Evolutionary conservation across 2,113 vertebrate genomes (phyloP).

Genomic region (Tachuris rubrigastra): DNA sequence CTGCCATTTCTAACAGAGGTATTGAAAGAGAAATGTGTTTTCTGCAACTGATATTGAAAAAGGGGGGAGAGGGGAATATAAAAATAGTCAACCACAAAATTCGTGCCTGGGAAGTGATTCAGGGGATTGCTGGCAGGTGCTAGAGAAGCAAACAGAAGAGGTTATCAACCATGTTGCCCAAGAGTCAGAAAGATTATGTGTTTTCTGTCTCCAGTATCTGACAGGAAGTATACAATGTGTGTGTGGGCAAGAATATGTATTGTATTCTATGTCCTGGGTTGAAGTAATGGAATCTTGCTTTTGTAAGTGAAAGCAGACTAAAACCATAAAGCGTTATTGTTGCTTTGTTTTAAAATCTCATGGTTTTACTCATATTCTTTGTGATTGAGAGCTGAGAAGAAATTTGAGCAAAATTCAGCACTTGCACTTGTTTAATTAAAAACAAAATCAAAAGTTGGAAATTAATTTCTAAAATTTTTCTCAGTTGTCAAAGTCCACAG

Average conservation of each 20-base stretch:
- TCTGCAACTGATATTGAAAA: background rate
- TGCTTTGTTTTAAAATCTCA: background rate
- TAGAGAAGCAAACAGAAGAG: background rate
- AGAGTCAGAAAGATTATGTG: background rate
- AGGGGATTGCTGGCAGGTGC: background rate
- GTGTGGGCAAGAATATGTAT: background rate
- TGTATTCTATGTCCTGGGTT: background rate
- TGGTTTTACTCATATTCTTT: background rate
- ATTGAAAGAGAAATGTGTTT: background rate
- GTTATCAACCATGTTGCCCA: background rate
- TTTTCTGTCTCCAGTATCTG: background rate
- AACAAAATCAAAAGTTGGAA: background rate
- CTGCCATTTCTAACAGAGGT: background rate
- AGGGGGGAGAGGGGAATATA: fast-evolving
- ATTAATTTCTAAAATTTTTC: background rate
- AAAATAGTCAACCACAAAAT: background rate
- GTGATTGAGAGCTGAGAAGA: background rate
- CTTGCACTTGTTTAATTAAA: background rate
- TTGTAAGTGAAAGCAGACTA: background rate
- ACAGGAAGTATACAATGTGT: background rate
- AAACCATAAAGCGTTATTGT: background rate
- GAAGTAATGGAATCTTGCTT: background rate
- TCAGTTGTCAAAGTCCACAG: background rate
- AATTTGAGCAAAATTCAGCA: background rate
- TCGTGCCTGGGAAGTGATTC: background rate